These are phyloP conservation scores for Hartigia nigra DNA, from an alignment of 2,888 invertebrate genomes.

Conservation along the genomic window DNA sequence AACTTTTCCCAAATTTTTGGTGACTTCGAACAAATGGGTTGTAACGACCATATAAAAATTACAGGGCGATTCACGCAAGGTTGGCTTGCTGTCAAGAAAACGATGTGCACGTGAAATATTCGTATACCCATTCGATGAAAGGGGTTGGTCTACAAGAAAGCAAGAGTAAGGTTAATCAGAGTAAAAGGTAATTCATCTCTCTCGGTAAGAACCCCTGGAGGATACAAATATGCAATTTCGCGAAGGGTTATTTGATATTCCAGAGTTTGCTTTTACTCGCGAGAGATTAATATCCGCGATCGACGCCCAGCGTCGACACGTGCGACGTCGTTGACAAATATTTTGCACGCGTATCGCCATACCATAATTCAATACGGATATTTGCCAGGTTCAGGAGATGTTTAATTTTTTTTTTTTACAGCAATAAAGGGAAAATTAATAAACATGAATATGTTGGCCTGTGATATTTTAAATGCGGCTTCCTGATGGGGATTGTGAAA, in stretches of 20 bases:
- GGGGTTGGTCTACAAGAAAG: background rate
- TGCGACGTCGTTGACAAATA: background rate
- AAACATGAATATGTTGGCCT: background rate
- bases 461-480: too few relatives aligned
- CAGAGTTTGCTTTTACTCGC: background rate
- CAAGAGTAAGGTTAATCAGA: background rate
- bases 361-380: background rate
- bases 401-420: background rate
- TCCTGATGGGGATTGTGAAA: too few relatives aligned
- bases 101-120: too few relatives aligned
- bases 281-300: background rate
- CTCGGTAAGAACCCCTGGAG: background rate
- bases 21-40: background rate
- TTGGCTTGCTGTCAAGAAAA: background rate
- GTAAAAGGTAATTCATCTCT: background rate
- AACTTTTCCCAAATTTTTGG: background rate
- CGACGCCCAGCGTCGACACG: background rate
- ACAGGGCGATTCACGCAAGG: background rate
- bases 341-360: background rate
- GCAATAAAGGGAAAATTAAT: background rate
- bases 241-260: background rate
- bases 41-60: background rate
- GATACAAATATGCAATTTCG: background rate
- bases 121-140: too few relatives aligned
- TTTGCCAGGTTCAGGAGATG: background rate